A percentile compares a stretch with the other conserved stretches of the same genome.
These are phyloP conservation scores for Corythoichthys haematopterus DNA, from an alignment of 2,113 vertebrate genomes.

Conservation along the genomic window DNA sequence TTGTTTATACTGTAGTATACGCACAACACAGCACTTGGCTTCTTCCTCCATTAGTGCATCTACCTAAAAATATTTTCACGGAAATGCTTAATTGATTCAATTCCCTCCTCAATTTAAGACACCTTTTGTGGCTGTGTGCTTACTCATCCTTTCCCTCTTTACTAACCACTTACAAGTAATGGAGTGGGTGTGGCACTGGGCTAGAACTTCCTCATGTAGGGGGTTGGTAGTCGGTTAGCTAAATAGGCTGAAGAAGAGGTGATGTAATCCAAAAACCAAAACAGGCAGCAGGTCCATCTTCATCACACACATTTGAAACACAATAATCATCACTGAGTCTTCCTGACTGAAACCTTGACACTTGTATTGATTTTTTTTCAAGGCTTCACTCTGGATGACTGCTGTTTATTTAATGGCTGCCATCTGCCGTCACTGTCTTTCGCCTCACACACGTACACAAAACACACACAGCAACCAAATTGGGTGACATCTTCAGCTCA, in stretches of 20 bases:
- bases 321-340: conserved; percentile 37
- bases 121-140: conserved; percentile 14
- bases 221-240: background rate
- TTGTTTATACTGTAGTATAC: conserved; percentile 4
- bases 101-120: background rate
- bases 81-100: conserved; percentile 19
- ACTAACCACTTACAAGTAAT: conserved; percentile 6
- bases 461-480: conserved; percentile 8
- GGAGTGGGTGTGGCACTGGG: conserved; percentile 4
- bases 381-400: conserved; percentile 20
- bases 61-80: conserved; percentile 19
- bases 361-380: conserved; percentile 34
- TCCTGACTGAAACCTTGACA: conserved; percentile 25
- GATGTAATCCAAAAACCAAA: conserved; percentile 40
- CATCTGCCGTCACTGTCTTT: conserved; percentile 19
- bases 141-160: conserved; percentile 22
- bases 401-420: conserved; percentile 21
- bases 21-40: conserved; percentile 12
- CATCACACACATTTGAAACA: conserved; percentile 13
- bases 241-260: conserved; percentile 19
- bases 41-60: conserved; percentile 29
- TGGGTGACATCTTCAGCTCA: conserved; percentile 11
- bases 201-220: conserved; percentile 1
- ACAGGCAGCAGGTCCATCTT: conserved; percentile 19
- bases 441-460: background rate